Evolutionary conservation across 1,140 invertebrate genomes (phyloP), one percentile per base, ranked within the genome.

Genomic region (Paracyclopina nana): DNA sequence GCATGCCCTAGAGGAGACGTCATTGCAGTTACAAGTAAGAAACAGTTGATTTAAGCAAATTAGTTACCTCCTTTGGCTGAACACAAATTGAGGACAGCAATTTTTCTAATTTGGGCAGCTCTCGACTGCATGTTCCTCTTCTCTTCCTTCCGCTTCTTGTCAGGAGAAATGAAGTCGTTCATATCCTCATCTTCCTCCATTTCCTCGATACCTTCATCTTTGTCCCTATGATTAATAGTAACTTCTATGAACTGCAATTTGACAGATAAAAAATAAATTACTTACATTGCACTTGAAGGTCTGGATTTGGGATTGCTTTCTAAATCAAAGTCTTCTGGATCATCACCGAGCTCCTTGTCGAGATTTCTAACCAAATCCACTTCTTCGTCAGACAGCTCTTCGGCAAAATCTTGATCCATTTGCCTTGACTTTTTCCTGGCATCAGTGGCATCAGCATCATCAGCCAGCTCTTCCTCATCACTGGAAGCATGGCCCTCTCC

Each of bases 371-470:
- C 16, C 45, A 48, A 28, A 14, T 28, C 25, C 20, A 16, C 25
- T 29, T 48, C 45, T 6, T 48, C 45, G 16, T 48, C 45, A 48
- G 25, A 28, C 2, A 48, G 27, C 4, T 28, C 42, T n/a, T 48
- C 45, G 14, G 27, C 45, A 48, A 28, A 29, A 22, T 48, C 45
- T n/a, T 29, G 24, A 30, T 48, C 45, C 42, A 29, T 48, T 48
- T 48, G 45, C 2, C 45, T 11, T 3, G 22, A 26, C 22, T 25
- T 48, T 48, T 50, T 51, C 41, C 24, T 11, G 12, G 20, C 38
- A 1, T 51, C 49, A 2, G 49, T 53, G 16, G 50, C 49, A 53
- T 46, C 49, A 2, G 40, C 49, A 24, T 53, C 50, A 51, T 53
- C 38, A 12, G 49, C 42, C 49, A 22, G 40, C 4, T 46, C 50